These are phyloP conservation scores for Zenarchopterus dispar DNA, from an alignment of 2,797 vertebrate genomes.

Conservation along the genomic window DNA sequence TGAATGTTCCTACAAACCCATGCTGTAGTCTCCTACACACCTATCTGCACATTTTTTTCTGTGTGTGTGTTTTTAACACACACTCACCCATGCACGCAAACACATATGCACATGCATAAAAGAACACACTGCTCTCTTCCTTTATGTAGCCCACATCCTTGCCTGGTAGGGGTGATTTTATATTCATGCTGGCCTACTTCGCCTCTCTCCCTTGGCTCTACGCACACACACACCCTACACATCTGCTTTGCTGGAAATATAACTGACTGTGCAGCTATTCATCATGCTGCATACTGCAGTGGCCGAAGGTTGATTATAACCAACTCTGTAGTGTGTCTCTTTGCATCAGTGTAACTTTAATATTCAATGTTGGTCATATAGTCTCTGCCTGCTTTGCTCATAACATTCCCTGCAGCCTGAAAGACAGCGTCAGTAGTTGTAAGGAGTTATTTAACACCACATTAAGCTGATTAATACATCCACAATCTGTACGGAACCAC, in stretches of 20 bases:
- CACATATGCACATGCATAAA: conserved; percentile 4
- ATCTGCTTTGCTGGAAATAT: conserved; percentile 72
- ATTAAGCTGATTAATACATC: conserved; percentile 35
- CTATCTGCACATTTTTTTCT: conserved; percentile 50
- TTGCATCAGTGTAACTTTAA: conserved; percentile 29
- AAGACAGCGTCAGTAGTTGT: conserved; percentile 18
- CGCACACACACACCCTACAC: conserved; percentile 43
- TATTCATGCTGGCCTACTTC: conserved; percentile 86
- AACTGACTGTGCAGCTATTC: conserved; percentile 72
- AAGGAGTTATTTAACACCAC: conserved; percentile 49
- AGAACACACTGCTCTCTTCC: conserved; percentile 46
- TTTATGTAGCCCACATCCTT: conserved; percentile 77
- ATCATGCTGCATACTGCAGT: conserved; percentile 74
- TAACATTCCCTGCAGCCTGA: conserved; percentile 25
- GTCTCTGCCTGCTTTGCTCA: conserved; percentile 19
- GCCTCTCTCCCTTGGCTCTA: conserved; percentile 64
- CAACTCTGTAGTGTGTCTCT: conserved; percentile 47
- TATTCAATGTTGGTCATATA: conserved; percentile 32
- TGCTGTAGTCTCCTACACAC: conserved; percentile 56
- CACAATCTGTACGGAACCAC: conserved; percentile 8
- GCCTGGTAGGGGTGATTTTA: conserved; percentile 82
- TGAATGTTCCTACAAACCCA: conserved; percentile 40
- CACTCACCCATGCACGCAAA: conserved; percentile 11
- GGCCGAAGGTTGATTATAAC: conserved; percentile 62
- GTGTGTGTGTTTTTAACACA: too few species aligned